Evolutionary conservation across 2,113 vertebrate species (phyloP).

Genomic region (Leptobrachium leishanense): DNA sequence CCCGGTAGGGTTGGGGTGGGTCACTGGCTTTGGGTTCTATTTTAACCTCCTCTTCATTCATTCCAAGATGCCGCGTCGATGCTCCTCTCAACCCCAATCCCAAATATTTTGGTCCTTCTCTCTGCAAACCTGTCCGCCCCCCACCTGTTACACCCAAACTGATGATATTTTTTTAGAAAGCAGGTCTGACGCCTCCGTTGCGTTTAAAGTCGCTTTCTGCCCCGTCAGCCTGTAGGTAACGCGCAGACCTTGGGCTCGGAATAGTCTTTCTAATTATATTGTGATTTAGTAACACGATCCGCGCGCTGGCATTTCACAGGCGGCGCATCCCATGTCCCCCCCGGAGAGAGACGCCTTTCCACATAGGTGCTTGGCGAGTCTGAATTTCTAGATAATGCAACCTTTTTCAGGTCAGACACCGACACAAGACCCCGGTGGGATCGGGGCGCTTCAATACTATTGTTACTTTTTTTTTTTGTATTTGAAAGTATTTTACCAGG

Average conservation of each 20-base stretch:
- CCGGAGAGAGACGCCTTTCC: not conserved
- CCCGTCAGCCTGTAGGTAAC: not conserved
- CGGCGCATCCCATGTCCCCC: not conserved
- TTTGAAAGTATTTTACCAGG: no score
- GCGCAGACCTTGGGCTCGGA: not conserved
- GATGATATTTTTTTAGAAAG: no score
- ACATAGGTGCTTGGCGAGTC: no score
- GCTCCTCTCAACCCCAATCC: no score
- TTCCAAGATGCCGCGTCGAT: no score
- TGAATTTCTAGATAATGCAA: not conserved
- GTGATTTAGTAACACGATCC: conserved; percentile 13
- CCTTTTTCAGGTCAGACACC: not conserved
- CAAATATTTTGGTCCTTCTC: no score
- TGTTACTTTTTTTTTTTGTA: not conserved
- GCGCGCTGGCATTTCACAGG: not conserved
- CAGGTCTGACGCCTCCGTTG: no score
- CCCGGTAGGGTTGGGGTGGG: no score
- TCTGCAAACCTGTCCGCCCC: no score
- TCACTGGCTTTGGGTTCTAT: no score
- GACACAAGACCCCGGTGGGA: not conserved
- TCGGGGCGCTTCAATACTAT: not conserved
- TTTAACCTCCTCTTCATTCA: no score
- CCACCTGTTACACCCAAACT: no score
- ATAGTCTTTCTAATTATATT: conserved; percentile 20
- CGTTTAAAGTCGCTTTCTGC: not conserved